phyloP scores from a whole-genome alignment of 2,888 invertebrate species.

The Cenopis cana region DNA sequence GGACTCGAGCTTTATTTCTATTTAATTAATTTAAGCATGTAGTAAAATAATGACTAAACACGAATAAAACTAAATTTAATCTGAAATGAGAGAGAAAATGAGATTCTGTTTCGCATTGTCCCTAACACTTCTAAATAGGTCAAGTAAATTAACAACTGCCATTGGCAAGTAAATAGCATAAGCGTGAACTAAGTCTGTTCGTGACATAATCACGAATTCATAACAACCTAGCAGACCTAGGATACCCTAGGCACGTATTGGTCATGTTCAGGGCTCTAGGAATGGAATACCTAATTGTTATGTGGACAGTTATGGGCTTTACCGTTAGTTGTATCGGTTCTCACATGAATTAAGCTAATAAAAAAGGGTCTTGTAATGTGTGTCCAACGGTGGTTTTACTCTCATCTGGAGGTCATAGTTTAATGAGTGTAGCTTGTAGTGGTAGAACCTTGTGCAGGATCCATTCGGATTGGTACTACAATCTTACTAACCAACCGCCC shows the following conservation, averaged over 20 bases:
- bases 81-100: too few species aligned
- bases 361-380: not conserved
- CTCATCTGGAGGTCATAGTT: not conserved
- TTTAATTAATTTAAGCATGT: too few species aligned
- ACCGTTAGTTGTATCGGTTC: conserved; percentile 48
- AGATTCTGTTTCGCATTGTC: conserved; percentile 4
- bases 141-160: conserved; percentile 31
- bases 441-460: too few species aligned
- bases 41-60: too few species aligned
- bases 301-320: conserved; percentile 64
- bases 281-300: conserved; percentile 56
- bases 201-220: conserved; percentile 60
- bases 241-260: conserved; percentile 56
- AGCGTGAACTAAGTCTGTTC: conserved; percentile 57
- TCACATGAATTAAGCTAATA: conserved; percentile 15
- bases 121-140: conserved; percentile 20
- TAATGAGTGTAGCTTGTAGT: not conserved
- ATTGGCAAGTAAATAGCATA: conserved; percentile 29
- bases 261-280: conserved; percentile 58
- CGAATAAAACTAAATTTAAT: not conserved
- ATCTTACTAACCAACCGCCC: too few species aligned
- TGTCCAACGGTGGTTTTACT: not conserved
- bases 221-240: conserved; percentile 48
- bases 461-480: too few species aligned
- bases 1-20: too few species aligned